phyloP scores from a whole-genome alignment of 1,140 invertebrate species.

The Venturia canescens region DNA sequence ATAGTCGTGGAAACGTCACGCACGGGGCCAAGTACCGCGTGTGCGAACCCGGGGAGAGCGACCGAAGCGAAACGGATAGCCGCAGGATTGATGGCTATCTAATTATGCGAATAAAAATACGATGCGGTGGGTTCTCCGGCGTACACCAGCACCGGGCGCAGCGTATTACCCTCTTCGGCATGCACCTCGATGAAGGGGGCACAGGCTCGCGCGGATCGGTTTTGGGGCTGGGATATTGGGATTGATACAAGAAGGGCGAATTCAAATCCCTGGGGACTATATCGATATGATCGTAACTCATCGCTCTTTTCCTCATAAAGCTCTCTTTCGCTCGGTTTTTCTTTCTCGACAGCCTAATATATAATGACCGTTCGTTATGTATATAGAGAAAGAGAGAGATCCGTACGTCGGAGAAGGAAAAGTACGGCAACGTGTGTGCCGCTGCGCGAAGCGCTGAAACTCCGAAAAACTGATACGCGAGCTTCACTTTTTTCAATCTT shows the following conservation, averaged over 20 bases:
- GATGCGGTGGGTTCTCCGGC: conserved; percentile 13
- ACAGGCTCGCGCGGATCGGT: background rate
- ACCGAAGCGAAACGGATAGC: conserved; percentile 32
- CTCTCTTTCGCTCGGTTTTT: background rate
- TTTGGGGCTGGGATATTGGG: background rate
- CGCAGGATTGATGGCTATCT: conserved; percentile 66
- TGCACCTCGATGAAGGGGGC: conserved; percentile 7
- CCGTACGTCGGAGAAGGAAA: background rate
- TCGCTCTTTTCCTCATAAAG: background rate
- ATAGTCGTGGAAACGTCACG: background rate
- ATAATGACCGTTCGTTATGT: background rate
- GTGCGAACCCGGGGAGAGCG: background rate
- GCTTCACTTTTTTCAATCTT: background rate
- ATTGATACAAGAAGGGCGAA: background rate
- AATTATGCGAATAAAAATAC: conserved; percentile 68
- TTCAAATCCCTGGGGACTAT: background rate
- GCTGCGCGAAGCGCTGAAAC: background rate
- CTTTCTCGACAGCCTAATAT: background rate
- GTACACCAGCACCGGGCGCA: background rate
- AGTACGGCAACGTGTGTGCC: background rate
- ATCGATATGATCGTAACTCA: background rate
- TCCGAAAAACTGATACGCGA: conserved; percentile 5
- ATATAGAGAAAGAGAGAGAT: background rate
- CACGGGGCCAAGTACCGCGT: conserved; percentile 28
- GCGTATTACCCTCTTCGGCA: background rate